Percentiles rank a stretch among this genome's conserved stretches.
These are phyloP conservation scores for Cherax quadricarinatus DNA, from an alignment of 1,140 invertebrate species.

Conservation along the genomic window DNA sequence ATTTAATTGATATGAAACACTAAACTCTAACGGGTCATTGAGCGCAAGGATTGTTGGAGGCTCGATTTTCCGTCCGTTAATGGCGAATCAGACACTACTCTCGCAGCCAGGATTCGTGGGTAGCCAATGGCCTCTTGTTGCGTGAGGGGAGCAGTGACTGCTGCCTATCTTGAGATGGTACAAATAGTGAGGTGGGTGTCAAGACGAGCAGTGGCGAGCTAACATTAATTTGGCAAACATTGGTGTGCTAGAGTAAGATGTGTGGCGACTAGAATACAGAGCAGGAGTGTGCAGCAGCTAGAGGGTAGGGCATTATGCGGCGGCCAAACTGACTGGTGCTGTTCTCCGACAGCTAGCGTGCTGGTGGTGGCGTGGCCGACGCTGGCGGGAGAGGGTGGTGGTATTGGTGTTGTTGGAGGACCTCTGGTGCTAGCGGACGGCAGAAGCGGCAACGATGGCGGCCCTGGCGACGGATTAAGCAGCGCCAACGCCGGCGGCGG, in stretches of 20 bases:
- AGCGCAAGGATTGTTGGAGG: too few relatives aligned
- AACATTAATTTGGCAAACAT: neutral
- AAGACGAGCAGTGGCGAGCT: neutral
- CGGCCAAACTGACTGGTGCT: conserved; percentile 61
- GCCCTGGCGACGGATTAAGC: conserved; percentile 22
- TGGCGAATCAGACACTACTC: too few relatives aligned
- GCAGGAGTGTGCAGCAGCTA: conserved; percentile 14
- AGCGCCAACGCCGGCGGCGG: neutral
- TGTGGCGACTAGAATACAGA: conserved; percentile 32
- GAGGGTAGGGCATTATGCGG: neutral
- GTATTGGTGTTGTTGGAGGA: conserved; percentile 40
- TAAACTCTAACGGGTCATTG: too few relatives aligned
- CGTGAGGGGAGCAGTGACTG: too few relatives aligned
- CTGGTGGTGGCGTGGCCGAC: conserved; percentile 69
- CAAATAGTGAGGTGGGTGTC: neutral
- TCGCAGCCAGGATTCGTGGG: too few relatives aligned
- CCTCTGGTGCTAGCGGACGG: conserved; percentile 31
- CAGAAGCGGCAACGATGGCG: conserved; percentile 17
- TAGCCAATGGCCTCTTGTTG: too few relatives aligned
- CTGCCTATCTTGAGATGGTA: too few relatives aligned
- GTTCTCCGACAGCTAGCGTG: conserved; percentile 69
- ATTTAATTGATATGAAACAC: too few relatives aligned
- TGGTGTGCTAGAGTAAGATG: neutral
- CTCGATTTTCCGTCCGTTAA: too few relatives aligned
- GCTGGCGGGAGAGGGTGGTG: conserved; percentile 58